These are phyloP conservation scores for Amphipyra tragopoginis DNA, from an alignment of 2,888 invertebrate genomes.

Conservation along the genomic window DNA sequence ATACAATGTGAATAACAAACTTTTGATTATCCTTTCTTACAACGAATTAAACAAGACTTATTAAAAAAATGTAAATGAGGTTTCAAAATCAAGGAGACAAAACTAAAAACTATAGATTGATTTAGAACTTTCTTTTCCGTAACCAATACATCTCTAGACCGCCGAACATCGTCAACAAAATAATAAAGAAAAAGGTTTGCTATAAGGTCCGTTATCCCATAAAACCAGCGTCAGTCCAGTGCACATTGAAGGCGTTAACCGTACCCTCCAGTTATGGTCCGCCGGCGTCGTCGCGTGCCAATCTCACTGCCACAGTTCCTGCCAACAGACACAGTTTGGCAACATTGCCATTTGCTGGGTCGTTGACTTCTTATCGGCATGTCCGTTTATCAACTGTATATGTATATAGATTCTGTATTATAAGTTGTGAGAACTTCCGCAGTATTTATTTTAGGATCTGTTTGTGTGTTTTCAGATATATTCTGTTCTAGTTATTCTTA, in stretches of 20 bases:
- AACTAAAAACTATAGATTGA: no score
- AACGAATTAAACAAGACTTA: no score
- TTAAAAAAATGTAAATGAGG: no score
- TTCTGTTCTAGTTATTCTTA: slow-evolving; percentile 10
- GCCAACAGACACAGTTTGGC: slow-evolving; percentile 53
- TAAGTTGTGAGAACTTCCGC: slow-evolving; percentile 34
- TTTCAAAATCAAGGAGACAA: no score
- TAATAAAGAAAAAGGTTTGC: background rate
- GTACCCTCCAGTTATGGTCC: slow-evolving; percentile 32
- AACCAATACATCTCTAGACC: no score
- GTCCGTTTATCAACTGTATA: slow-evolving; percentile 47
- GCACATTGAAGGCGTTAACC: slow-evolving; percentile 25
- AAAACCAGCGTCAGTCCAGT: slow-evolving; percentile 13
- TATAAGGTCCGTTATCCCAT: slow-evolving; percentile 18
- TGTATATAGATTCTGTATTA: slow-evolving; percentile 17
- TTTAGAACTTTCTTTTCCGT: no score
- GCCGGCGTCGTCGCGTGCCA: slow-evolving; percentile 36
- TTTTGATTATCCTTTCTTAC: no score
- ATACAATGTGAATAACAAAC: no score
- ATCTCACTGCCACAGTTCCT: slow-evolving; percentile 18
- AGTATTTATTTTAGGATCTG: slow-evolving; percentile 35
- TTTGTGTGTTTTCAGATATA: slow-evolving; percentile 10
- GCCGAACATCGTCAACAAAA: no score
- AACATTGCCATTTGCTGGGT: slow-evolving; percentile 45
- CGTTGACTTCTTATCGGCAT: slow-evolving; percentile 52